phyloP scores from a whole-genome alignment of 1,140 invertebrate genomes.

The Macrotrachela quadricornifera region DNA sequence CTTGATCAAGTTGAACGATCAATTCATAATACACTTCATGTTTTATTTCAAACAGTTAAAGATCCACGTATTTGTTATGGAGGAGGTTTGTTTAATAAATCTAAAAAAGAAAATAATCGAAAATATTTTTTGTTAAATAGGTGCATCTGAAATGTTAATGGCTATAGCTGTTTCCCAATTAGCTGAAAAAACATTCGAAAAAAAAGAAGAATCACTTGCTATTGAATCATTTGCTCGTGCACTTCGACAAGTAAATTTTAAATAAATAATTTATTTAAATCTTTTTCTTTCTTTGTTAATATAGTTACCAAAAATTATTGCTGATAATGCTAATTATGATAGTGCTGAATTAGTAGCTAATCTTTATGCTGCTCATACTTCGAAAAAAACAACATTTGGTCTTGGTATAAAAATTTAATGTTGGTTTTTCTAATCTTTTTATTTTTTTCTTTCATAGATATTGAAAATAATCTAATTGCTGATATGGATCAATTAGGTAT shows the following conservation, averaged over 20 bases:
- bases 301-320: constrained; percentile 80
- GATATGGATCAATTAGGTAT: constrained; percentile 74
- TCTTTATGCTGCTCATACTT: constrained; percentile 64
- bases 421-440: not conserved
- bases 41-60: constrained; percentile 76
- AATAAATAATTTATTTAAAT: too few species aligned
- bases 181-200: constrained; percentile 69
- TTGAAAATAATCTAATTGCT: constrained; percentile 57
- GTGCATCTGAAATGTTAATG: constrained; percentile 90
- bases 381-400: constrained; percentile 51
- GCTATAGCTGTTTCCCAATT: constrained; percentile 61
- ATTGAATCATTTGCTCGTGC: constrained; percentile 86
- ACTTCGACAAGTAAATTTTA: too few species aligned
- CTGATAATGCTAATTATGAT: constrained; percentile 95
- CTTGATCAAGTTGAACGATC: constrained; percentile 94
- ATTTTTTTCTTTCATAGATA: constrained; percentile 37
- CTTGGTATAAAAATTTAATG: constrained; percentile 51
- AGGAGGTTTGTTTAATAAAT: constrained; percentile 60
- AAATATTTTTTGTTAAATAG: too few species aligned
- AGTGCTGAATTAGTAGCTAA: constrained; percentile 76
- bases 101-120: too few species aligned
- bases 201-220: constrained; percentile 85
- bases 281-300: too few species aligned
- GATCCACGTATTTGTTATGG: constrained; percentile 74
- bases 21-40: constrained; percentile 89